Evolutionary conservation across 2,113 vertebrate genomes (phyloP).

Genomic region (Chamaea fasciata): DNA sequence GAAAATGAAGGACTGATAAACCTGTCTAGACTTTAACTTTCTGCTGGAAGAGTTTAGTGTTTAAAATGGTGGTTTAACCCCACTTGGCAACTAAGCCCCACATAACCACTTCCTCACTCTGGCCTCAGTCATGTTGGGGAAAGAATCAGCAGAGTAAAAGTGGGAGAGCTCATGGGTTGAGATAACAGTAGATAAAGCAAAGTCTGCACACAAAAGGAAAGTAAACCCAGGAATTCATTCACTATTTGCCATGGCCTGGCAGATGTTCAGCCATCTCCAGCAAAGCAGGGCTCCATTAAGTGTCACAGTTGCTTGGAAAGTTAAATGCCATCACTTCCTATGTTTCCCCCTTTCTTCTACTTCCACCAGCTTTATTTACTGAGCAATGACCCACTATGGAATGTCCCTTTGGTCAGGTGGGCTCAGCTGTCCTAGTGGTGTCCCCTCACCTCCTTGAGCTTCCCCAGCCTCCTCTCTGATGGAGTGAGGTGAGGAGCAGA

Average conservation of each 20-base stretch:
- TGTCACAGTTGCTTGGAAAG: background rate
- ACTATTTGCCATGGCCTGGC: background rate
- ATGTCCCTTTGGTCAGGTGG: background rate
- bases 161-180: background rate
- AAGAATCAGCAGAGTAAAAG: background rate
- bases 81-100: background rate
- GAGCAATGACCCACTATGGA: background rate
- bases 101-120: background rate
- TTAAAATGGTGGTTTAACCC: background rate
- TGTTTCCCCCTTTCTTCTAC: background rate
- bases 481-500: background rate
- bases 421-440: background rate
- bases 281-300: background rate
- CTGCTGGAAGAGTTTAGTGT: background rate
- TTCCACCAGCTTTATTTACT: background rate
- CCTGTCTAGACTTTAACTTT: background rate
- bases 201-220: background rate
- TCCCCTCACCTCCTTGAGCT: background rate
- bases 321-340: background rate
- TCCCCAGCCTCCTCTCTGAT: background rate
- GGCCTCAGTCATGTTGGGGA: background rate
- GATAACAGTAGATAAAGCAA: background rate
- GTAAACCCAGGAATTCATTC: background rate
- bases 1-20: background rate
- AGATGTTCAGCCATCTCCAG: background rate